Conservation (phyloP, 2,888 invertebrate genomes). For the Agrilus mali region DNA sequence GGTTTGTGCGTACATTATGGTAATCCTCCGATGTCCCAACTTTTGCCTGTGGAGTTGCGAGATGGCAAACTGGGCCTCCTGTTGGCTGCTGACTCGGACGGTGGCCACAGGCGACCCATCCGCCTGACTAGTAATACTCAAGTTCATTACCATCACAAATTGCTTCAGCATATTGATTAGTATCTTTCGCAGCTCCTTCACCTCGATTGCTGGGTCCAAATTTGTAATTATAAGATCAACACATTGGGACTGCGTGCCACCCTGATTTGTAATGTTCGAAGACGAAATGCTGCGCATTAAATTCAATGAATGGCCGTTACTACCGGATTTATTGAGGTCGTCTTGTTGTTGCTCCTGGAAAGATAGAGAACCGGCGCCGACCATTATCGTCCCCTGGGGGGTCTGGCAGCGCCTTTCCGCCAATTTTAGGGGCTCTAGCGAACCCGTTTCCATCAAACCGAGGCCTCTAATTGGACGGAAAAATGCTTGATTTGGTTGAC, state of each 20-base stretch:
- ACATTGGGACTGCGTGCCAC: slow-evolving; percentile 1
- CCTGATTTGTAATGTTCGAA: neutral
- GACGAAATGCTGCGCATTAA: too few relatives aligned
- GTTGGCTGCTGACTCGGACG: slow-evolving; percentile 50
- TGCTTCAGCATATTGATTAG: slow-evolving; percentile 50
- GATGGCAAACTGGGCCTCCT: slow-evolving; percentile 62
- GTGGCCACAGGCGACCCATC: slow-evolving; percentile 59
- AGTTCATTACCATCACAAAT: slow-evolving; percentile 47
- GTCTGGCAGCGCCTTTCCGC: neutral
- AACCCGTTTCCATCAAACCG: slow-evolving; percentile 6
- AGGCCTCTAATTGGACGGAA: slow-evolving; percentile 11
- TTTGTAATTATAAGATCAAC: slow-evolving; percentile 46
- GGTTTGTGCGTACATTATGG: slow-evolving; percentile 56
- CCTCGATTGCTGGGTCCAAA: slow-evolving; percentile 55
- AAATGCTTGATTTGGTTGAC: slow-evolving; percentile 4
- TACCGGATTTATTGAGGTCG: too few relatives aligned
- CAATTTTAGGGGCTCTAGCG: neutral
- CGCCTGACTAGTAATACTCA: slow-evolving; percentile 48
- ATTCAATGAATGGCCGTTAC: too few relatives aligned
- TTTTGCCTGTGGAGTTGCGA: slow-evolving; percentile 74
- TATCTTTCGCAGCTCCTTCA: slow-evolving; percentile 51
- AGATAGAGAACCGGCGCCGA: too few relatives aligned
- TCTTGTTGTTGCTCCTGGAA: too few relatives aligned
- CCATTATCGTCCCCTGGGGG: neutral
- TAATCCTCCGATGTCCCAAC: slow-evolving; percentile 67